These are phyloP conservation scores for Diachasmimorpha longicaudata DNA, from an alignment of 1,140 invertebrate genomes.

Conservation along the genomic window DNA sequence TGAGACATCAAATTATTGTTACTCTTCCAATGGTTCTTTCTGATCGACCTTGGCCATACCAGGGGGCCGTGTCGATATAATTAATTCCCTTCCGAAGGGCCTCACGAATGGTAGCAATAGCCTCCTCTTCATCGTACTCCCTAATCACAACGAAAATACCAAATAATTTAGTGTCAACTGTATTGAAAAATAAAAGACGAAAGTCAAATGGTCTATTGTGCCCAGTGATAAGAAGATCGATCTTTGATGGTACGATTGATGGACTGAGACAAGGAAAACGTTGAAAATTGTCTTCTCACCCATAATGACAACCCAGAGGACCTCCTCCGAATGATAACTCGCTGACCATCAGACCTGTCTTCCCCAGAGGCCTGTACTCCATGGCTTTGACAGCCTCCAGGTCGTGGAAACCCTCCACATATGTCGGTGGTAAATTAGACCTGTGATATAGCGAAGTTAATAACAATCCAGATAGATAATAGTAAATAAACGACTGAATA, in stretches of 20 bases:
- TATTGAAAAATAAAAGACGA: too few relatives aligned
- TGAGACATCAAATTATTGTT: constrained; percentile 30
- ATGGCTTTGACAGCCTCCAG: constrained; percentile 61
- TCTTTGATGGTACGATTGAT: too few relatives aligned
- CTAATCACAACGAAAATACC: constrained; percentile 49
- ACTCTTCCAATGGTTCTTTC: constrained; percentile 85
- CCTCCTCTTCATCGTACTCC: constrained; percentile 67
- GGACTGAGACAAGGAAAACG: too few relatives aligned
- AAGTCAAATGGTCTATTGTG: too few relatives aligned
- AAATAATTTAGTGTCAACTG: too few relatives aligned
- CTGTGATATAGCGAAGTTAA: constrained; percentile 25
- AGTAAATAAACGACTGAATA: too few relatives aligned
- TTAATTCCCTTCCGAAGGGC: constrained; percentile 84
- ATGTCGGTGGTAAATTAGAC: constrained; percentile 59
- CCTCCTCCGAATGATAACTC: constrained; percentile 67
- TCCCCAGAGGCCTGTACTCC: constrained; percentile 65
- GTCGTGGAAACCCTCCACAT: constrained; percentile 67
- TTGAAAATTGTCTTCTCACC: constrained; percentile 41
- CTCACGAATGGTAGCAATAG: constrained; percentile 71
- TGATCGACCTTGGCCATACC: constrained; percentile 87
- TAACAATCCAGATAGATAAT: too few relatives aligned
- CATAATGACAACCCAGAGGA: constrained; percentile 57
- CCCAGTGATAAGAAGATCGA: too few relatives aligned
- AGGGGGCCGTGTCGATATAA: constrained; percentile 90
- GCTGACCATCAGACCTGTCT: constrained; percentile 68